phyloP scores from a whole-genome alignment of 1,140 invertebrate genomes.

The Hylyphantes graminicola region DNA sequence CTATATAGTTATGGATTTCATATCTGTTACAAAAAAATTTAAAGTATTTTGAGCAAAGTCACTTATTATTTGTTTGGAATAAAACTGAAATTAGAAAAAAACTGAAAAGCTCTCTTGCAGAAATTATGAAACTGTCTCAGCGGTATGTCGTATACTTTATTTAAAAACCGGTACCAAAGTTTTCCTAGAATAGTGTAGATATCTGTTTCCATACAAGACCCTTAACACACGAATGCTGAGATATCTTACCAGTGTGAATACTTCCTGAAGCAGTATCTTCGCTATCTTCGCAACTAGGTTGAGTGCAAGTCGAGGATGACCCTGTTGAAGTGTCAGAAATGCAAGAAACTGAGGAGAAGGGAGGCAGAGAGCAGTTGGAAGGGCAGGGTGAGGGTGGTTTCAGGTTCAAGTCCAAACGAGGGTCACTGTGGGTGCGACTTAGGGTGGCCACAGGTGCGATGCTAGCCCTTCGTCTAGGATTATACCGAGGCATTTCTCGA shows the following conservation, averaged over 20 bases:
- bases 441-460: slow-evolving; percentile 51
- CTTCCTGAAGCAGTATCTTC: slow-evolving; percentile 79
- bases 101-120: not conserved
- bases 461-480: slow-evolving; percentile 62
- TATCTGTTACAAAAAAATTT: too few species aligned
- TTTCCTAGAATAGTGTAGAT: too few species aligned
- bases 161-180: too few species aligned
- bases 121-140: not conserved
- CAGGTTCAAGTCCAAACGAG: slow-evolving; percentile 56
- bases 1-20: too few species aligned
- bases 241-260: slow-evolving; percentile 82
- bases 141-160: too few species aligned
- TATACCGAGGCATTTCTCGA: slow-evolving; percentile 63
- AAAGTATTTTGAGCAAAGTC: too few species aligned
- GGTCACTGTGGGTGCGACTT: slow-evolving; percentile 60
- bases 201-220: too few species aligned
- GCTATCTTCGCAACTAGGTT: slow-evolving; percentile 71
- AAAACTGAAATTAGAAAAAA: not conserved
- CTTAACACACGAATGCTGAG: too few species aligned
- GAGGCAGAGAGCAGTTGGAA: slow-evolving; percentile 81
- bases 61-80: too few species aligned
- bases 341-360: slow-evolving; percentile 89
- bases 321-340: slow-evolving; percentile 79
- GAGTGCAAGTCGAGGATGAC: slow-evolving; percentile 73
- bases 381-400: slow-evolving; percentile 83